Conservation (phyloP, 2,888 invertebrate genomes). For the Camptogramma bilineatum region DNA sequence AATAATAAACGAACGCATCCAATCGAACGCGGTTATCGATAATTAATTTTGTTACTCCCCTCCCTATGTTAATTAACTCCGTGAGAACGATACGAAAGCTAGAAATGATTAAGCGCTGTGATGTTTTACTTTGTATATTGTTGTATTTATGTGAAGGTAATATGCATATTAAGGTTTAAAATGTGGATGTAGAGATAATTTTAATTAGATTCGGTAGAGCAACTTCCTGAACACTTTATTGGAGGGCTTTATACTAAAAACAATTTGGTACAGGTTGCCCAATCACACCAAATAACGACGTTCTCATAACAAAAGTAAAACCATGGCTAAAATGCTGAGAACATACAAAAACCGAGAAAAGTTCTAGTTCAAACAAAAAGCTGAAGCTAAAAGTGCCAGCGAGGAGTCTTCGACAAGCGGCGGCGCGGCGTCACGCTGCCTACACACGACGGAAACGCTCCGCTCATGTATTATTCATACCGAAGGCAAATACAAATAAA, state of each 20-base stretch:
- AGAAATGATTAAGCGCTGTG: constrained; percentile 45
- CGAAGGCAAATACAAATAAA: constrained; percentile 84
- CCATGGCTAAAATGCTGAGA: constrained; percentile 5
- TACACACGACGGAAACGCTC: constrained; percentile 84
- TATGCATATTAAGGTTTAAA: neutral
- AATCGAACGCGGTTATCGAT: constrained; percentile 72
- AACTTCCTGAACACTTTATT: constrained; percentile 4
- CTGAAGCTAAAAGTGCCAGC: constrained; percentile 53
- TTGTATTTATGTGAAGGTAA: constrained; percentile 5
- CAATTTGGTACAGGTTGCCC: neutral
- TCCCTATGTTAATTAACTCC: constrained; percentile 72
- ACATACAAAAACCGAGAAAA: constrained; percentile 10
- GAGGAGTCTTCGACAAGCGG: constrained; percentile 56
- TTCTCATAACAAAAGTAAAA: neutral
- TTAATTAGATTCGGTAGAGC: neutral
- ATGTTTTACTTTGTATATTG: constrained; percentile 29
- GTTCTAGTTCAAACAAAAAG: constrained; percentile 25
- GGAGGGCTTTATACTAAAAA: neutral
- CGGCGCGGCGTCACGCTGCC: constrained; percentile 79
- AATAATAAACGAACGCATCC: constrained; percentile 67
- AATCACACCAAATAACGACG: neutral
- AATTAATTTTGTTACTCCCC: constrained; percentile 72
- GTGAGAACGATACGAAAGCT: constrained; percentile 61
- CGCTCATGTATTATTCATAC: constrained; percentile 84
- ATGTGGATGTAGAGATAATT: neutral